Conservation (phyloP, 2,797 vertebrate genomes). For the Eulemur mongoz region DNA sequence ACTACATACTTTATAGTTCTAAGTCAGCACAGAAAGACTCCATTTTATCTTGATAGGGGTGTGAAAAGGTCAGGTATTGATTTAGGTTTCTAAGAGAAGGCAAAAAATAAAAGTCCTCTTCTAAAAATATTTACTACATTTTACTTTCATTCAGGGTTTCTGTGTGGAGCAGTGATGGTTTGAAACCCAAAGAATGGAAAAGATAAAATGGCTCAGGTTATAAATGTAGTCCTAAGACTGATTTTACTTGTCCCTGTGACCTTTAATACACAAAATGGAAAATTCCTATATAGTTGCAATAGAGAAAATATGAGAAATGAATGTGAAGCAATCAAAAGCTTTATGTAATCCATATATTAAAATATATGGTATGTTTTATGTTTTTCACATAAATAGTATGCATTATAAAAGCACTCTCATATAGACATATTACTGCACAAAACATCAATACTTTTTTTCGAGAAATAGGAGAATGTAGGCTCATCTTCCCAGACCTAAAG, state of each 20-base stretch:
- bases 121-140: slow-evolving; percentile 46
- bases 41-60: slow-evolving; percentile 16
- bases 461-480: not conserved
- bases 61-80: slow-evolving; percentile 58
- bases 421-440: not conserved
- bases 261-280: slow-evolving; percentile 7
- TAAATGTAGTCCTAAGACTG: not conserved
- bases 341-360: not conserved
- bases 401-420: slow-evolving; percentile 1
- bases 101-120: slow-evolving; percentile 16
- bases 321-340: not conserved
- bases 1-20: not conserved
- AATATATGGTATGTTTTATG: not conserved
- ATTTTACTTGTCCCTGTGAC: slow-evolving; percentile 35
- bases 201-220: slow-evolving; percentile 37
- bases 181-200: slow-evolving; percentile 42
- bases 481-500: not conserved
- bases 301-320: not conserved
- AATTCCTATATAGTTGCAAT: not conserved
- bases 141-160: slow-evolving; percentile 46
- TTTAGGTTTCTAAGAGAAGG: slow-evolving; percentile 32
- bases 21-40: not conserved
- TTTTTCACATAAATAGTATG: not conserved
- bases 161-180: not conserved
- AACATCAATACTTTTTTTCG: not conserved